Base-by-base conservation (phyloP, 2,113 vertebrate species). In the Pachypanchax playfairii region DNA sequence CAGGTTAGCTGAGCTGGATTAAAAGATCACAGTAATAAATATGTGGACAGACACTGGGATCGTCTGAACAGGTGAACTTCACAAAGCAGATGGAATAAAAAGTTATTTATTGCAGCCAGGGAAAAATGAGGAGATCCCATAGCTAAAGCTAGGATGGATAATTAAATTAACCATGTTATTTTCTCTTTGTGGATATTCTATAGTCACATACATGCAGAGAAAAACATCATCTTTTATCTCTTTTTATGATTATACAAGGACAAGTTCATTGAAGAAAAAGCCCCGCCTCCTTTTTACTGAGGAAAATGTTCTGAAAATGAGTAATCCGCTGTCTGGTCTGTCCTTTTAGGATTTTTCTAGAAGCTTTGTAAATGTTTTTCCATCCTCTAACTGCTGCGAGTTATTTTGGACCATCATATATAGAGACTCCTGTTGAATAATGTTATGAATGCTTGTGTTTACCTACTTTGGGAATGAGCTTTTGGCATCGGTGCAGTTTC, bases 1-100 rank as follows among this genome's bases (percentile, higher is more conserved):
- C 84, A 85, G 82, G 79, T 76, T 84, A 77, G 64, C 77, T 84
- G 71, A 77, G 87, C 83, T 76, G 77, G 50, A 80, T 85, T 78
- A 78, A 80, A 60, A 80, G 72, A 67, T 71, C 3, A 14, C 36
- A 47, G 77, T 84, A 82, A 87, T 73, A 81, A 86, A 88, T 85
- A 79, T 66, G 78, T 74, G 77, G 64, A 71, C 65, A 43, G 53
- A 61, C 62, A 22, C 38, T 74, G 74, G 77, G 77, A 72, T 79
- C 3, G 25, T 38, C 66, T 49, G 62, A 28, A 39, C 77, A 89
- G 82, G 83, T 79, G 83, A 88, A 80, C 77, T 73, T 38, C 73
- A 63, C 18, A 3, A 59, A 51, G 80, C 70, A 66, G 71, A 26
- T 60, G 65, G 72, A 61, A 76, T 79, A 77, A 81, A 79, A 75